These are phyloP conservation scores for Hyles lineata DNA, from an alignment of 2,888 invertebrate species.

Conservation along the genomic window DNA sequence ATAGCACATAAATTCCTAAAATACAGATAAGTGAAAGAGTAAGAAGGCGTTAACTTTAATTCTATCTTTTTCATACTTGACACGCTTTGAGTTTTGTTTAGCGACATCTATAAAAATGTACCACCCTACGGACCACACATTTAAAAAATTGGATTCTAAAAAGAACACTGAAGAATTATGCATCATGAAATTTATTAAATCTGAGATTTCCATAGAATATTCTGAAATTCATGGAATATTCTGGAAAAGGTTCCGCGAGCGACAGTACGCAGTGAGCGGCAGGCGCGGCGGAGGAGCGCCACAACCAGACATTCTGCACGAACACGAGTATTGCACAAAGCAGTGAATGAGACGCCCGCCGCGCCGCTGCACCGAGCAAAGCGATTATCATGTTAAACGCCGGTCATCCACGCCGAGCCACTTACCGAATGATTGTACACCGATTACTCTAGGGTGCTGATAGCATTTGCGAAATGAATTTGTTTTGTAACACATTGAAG, in stretches of 20 bases:
- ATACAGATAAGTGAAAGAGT: no score
- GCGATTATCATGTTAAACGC: conserved; percentile 17
- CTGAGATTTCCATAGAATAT: not conserved
- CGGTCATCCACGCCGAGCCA: not conserved
- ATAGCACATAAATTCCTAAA: no score
- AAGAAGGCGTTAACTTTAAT: no score
- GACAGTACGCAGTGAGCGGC: not conserved
- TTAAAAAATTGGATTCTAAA: no score
- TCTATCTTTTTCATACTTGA: no score
- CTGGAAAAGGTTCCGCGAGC: not conserved
- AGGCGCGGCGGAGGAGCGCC: not conserved
- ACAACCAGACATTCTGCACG: not conserved
- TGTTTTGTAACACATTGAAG: not conserved
- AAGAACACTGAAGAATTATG: no score
- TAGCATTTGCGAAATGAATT: not conserved
- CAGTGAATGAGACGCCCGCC: conserved; percentile 6
- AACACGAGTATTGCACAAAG: conserved; percentile 13
- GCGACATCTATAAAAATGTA: no score
- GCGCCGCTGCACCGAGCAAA: not conserved
- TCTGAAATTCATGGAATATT: not conserved
- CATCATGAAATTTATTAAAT: no score
- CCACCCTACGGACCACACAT: no score
- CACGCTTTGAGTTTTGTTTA: no score
- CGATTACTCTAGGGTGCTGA: not conserved
- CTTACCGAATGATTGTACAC: not conserved